Conservation (phyloP, 2,113 vertebrate genomes). For the Lycaon pictus region DNA sequence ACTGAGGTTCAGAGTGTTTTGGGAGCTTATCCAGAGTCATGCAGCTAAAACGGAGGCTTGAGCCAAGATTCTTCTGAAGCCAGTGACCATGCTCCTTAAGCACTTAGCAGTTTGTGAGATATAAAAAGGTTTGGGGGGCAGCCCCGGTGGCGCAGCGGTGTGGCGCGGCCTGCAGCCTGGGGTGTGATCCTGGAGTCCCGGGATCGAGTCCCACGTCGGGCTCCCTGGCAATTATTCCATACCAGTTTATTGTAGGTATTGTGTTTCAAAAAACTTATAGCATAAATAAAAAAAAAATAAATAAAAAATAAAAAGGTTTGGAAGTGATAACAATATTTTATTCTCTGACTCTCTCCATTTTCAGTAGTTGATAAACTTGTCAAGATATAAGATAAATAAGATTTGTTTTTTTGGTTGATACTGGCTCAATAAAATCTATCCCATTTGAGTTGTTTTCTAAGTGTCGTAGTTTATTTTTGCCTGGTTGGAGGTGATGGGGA, state of each 20-base stretch:
- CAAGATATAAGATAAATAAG: neutral
- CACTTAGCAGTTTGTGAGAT: neutral
- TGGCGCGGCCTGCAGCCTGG: too few relatives aligned
- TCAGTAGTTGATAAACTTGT: conserved; percentile 9
- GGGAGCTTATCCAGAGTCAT: neutral
- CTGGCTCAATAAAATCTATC: neutral
- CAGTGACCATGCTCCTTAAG: neutral
- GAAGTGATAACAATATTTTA: conserved; percentile 16
- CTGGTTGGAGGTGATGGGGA: neutral
- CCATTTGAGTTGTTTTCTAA: neutral
- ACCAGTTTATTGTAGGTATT: conserved; percentile 80
- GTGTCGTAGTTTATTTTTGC: neutral
- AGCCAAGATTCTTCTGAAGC: neutral
- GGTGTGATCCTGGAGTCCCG: too few relatives aligned
- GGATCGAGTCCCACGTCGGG: too few relatives aligned
- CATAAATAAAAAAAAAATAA: conserved; percentile 86
- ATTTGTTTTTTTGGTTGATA: neutral
- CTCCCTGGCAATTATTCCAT: conserved; percentile 67
- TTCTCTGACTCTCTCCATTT: neutral
- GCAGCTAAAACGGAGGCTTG: neutral
- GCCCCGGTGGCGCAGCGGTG: too few relatives aligned
- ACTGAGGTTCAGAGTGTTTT: neutral
- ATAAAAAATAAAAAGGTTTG: neutral
- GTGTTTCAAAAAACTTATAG: conserved; percentile 77
- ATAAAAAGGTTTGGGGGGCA: neutral